Base-by-base conservation (phyloP, 2,888 invertebrate species). In the Clivina fossor region DNA sequence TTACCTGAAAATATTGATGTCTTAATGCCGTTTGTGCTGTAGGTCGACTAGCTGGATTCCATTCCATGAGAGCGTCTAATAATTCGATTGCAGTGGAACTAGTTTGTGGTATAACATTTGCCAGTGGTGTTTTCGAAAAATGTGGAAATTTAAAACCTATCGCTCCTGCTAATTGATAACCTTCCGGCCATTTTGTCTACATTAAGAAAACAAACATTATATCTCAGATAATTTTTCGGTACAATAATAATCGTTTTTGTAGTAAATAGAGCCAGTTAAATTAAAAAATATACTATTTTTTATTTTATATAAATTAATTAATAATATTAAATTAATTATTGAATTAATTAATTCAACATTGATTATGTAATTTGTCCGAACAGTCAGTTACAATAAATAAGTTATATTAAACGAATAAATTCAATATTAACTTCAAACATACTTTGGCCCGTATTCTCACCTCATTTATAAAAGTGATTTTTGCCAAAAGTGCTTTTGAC, bases 121-220 rank as follows among this genome's bases (percentile, higher is more conserved):
- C 82, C 54, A 97, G 77, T 19, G 91, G 86, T 38, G 91, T 90
- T 65, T 88, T 84, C 1, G 84, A 82, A 70, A 92, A 89, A 68
- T 89, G 86, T 3, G 98, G 98, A 77, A 97, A 99, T 58, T 92
- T 89, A 72, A 98, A 97, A 67, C 97, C 96, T 80, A 99, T 91
- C 48, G 90, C 86, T 3, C 89, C 84, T 0, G 98, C 96, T 60
- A 99, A 77, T 62, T 90, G 87, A 74, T 90, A 91, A 3, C 98
- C 98, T 69, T 98, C 98, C 1, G 92, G 85, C 98, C 98, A 99
- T 61, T 90, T 89, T 63, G 83, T 86, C 85, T 90, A 63, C 18
- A 69, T n/a, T n/a, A n/a, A 68, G 60, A 56, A 56, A 57, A 57
- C 32, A 35, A 18, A 28, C 30, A 33, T 44, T 40, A 33, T 15